Conservation (phyloP, 2,797 vertebrate species). For the Australoheros facetus region DNA sequence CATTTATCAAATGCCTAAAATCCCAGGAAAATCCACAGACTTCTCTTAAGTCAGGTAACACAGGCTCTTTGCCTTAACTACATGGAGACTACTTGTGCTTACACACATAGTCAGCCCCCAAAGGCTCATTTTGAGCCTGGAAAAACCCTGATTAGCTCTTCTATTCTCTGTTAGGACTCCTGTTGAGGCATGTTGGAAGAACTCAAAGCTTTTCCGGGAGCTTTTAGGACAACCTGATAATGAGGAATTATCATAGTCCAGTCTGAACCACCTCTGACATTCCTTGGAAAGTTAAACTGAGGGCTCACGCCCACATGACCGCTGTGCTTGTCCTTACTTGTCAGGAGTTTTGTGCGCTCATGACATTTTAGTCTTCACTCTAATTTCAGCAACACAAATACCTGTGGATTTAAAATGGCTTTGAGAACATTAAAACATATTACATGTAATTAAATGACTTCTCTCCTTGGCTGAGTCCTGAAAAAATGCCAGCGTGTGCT, state of each 20-base stretch:
- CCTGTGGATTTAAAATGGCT: background rate
- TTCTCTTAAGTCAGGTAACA: background rate
- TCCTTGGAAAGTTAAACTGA: background rate
- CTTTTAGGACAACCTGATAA: slow-evolving; percentile 2
- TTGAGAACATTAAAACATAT: background rate
- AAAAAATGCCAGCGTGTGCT: background rate
- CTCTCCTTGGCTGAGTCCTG: background rate
- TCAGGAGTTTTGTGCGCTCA: too few species aligned
- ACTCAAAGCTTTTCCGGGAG: background rate
- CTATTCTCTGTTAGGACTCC: background rate
- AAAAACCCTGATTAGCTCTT: background rate
- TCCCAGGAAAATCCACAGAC: background rate
- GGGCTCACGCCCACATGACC: background rate
- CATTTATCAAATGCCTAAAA: background rate
- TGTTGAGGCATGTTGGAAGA: background rate
- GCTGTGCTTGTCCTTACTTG: background rate
- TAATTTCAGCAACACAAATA: background rate
- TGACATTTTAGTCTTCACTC: background rate
- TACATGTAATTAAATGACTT: background rate
- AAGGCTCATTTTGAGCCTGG: background rate
- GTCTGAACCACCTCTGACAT: background rate
- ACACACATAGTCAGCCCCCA: background rate
- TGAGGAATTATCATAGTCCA: background rate
- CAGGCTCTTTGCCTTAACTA: background rate
- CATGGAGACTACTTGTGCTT: background rate